A percentile compares a stretch with the other conserved stretches of the same genome.
phyloP scores from a whole-genome alignment of 2,888 invertebrate genomes.

The Leucophora obtusa region DNA sequence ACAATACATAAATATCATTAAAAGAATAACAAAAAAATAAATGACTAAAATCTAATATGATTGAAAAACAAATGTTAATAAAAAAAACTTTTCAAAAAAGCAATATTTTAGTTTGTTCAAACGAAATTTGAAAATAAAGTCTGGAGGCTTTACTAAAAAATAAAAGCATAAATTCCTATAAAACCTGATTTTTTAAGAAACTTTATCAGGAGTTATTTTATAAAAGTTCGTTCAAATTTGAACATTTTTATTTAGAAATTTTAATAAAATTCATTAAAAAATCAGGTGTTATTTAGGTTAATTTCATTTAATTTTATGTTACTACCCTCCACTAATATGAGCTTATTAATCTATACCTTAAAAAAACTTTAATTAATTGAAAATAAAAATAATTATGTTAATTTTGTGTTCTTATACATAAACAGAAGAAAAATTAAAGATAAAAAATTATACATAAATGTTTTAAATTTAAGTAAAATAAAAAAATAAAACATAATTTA shows the following conservation, averaged over 20 bases:
- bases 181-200: no score
- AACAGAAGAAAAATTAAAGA: constrained; percentile 12
- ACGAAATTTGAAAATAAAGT: constrained; percentile 29
- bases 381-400: not conserved
- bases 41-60: constrained; percentile 14
- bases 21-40: constrained; percentile 25
- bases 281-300: no score
- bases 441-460: constrained; percentile 30
- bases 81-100: constrained; percentile 49
- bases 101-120: constrained; percentile 56
- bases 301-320: constrained; percentile 1
- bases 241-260: not conserved
- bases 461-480: constrained; percentile 45
- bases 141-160: constrained; percentile 54
- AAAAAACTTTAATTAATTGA: constrained; percentile 14
- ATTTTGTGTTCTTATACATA: constrained; percentile 21
- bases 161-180: not conserved
- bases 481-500: constrained; percentile 35
- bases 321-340: constrained; percentile 53
- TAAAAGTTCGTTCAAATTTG: not conserved
- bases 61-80: constrained; percentile 6
- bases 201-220: no score
- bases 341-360: constrained; percentile 58
- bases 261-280: no score
- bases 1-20: constrained; percentile 57